Evolutionary conservation across 2,888 invertebrate species (phyloP).

Genomic region (Nomada ferruginata): DNA sequence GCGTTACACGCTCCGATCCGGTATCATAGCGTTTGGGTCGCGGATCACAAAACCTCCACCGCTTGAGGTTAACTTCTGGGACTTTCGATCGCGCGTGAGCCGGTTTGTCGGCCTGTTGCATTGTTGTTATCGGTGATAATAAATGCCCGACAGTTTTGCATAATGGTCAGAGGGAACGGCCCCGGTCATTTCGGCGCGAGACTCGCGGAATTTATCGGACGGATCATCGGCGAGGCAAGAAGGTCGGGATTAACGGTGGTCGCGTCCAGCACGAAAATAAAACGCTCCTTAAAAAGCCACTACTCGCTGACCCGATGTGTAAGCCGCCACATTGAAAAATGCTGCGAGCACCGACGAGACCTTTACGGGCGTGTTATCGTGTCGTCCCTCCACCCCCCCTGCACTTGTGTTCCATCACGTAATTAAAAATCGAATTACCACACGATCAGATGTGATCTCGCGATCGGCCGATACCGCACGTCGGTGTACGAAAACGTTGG

Average conservation of each 20-base stretch:
- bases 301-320: constrained; percentile 57
- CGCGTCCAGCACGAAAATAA: constrained; percentile 71
- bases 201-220: constrained; percentile 69
- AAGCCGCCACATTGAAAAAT: constrained; percentile 62
- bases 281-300: constrained; percentile 73
- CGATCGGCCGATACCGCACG: background rate
- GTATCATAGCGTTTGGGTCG: background rate
- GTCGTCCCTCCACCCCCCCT: background rate
- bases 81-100: constrained; percentile 43
- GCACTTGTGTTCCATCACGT: constrained; percentile 19
- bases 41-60: constrained; percentile 10
- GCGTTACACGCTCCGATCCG: background rate
- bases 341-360: constrained; percentile 54
- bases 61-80: background rate
- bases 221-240: constrained; percentile 72
- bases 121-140: constrained; percentile 62
- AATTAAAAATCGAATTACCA: constrained; percentile 43
- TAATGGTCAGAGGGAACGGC: constrained; percentile 48
- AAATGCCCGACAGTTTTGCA: constrained; percentile 66
- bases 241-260: constrained; percentile 74
- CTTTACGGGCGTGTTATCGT: constrained; percentile 55
- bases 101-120: constrained; percentile 21
- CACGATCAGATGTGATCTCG: constrained; percentile 9
- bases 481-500: background rate
- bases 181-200: constrained; percentile 52